Conservation (phyloP, 1,140 invertebrate genomes). For the Centruroides vittatus region DNA sequence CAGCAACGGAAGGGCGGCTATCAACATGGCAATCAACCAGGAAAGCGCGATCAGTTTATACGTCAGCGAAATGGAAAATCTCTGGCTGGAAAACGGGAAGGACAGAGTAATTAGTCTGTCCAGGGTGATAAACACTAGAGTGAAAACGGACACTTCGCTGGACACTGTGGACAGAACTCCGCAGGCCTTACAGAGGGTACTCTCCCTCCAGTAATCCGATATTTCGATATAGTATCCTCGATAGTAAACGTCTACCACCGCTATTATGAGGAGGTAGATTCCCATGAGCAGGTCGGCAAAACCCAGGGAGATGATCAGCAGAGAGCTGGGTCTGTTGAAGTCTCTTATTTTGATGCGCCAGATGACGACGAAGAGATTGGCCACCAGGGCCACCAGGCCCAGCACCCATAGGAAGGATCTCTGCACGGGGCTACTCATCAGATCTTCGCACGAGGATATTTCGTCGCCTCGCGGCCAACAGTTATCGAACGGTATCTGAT, state of each 20-base stretch:
- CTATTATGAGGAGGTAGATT: slow-evolving; percentile 55
- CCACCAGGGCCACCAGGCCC: slow-evolving; percentile 30
- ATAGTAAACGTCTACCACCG: slow-evolving; percentile 42
- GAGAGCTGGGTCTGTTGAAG: slow-evolving; percentile 16
- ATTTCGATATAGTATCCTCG: slow-evolving; percentile 32
- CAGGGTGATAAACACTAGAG: slow-evolving; percentile 57
- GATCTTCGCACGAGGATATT: slow-evolving; percentile 36
- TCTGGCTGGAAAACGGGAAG: slow-evolving; percentile 43
- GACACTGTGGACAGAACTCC: slow-evolving; percentile 34
- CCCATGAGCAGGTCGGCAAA: slow-evolving; percentile 60
- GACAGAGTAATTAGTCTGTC: slow-evolving; percentile 56
- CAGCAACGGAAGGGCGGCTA: slow-evolving; percentile 50
- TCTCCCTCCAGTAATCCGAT: slow-evolving; percentile 30
- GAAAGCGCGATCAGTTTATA: slow-evolving; percentile 38
- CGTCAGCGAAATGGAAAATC: slow-evolving; percentile 40
- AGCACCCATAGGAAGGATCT: slow-evolving; percentile 32
- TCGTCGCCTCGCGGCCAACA: slow-evolving; percentile 32
- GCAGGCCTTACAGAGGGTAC: slow-evolving; percentile 30
- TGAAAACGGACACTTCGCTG: slow-evolving; percentile 49
- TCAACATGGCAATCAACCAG: slow-evolving; percentile 45
- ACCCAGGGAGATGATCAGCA: slow-evolving; percentile 32
- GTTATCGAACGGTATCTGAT: slow-evolving; percentile 17
- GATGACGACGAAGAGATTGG: slow-evolving; percentile 31
- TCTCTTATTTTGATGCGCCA: slow-evolving; percentile 30
- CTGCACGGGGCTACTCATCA: slow-evolving; percentile 33